Evolutionary conservation across 2,113 vertebrate genomes (phyloP).

Genomic region (Nesoenas mayeri): DNA sequence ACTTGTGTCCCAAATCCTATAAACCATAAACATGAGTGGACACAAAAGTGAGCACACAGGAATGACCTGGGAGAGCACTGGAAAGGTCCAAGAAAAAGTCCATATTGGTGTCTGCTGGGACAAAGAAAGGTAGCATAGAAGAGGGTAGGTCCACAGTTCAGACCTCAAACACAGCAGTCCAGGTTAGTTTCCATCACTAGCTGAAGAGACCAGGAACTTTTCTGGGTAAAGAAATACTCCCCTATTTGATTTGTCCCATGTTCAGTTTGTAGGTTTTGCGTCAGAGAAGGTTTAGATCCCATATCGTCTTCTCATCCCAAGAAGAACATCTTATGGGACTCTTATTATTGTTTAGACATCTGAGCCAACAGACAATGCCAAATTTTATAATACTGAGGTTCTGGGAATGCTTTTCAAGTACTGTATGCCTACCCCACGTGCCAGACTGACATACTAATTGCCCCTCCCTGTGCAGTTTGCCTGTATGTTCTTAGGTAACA

Average conservation of each 20-base stretch:
- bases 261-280: background rate
- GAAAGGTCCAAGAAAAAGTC: background rate
- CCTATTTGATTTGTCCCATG: background rate
- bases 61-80: fast-evolving
- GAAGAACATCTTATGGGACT: background rate
- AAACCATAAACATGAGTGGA: background rate
- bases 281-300: background rate
- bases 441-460: background rate
- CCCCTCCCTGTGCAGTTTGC: background rate
- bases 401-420: background rate
- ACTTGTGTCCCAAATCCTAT: fast-evolving
- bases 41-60: background rate
- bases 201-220: background rate
- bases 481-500: background rate
- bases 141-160: background rate
- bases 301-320: background rate
- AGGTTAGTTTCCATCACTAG: background rate
- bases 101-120: background rate
- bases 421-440: too few relatives aligned
- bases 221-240: background rate
- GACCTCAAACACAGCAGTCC: background rate
- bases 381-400: background rate
- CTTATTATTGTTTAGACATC: background rate
- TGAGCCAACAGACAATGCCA: background rate
- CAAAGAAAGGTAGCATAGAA: background rate